Conservation (phyloP, 2,888 invertebrate species). For the Thumatha senex region DNA sequence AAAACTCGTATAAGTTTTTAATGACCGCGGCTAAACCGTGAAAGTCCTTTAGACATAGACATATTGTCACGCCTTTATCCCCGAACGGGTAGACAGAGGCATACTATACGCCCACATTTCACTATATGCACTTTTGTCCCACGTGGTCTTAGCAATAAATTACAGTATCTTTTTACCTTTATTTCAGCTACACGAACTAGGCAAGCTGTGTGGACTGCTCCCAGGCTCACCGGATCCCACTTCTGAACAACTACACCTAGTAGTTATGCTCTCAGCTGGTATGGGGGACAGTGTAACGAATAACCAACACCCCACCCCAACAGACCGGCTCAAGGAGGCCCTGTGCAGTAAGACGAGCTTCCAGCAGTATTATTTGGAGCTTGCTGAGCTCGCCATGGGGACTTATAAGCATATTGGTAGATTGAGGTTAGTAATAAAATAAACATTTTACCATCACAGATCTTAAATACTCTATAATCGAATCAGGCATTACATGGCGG, state of each 20-base stretch:
- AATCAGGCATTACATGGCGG: too few relatives aligned
- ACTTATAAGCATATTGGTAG: conserved; percentile 97
- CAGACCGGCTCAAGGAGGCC: conserved; percentile 94
- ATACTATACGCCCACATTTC: too few relatives aligned
- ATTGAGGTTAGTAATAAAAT: conserved; percentile 62
- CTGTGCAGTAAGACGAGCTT: conserved; percentile 95
- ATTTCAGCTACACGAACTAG: conserved; percentile 89
- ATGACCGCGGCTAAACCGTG: too few relatives aligned
- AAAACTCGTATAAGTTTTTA: too few relatives aligned
- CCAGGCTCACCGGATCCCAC: conserved; percentile 90
- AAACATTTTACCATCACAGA: background rate
- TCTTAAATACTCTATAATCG: too few relatives aligned
- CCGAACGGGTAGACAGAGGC: too few relatives aligned
- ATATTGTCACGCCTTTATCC: too few relatives aligned
- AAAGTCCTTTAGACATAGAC: too few relatives aligned
- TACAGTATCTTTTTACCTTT: background rate
- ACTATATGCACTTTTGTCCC: too few relatives aligned
- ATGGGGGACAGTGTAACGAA: conserved; percentile 89
- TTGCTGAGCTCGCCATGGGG: conserved; percentile 97
- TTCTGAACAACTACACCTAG: conserved; percentile 94
- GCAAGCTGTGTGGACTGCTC: conserved; percentile 94
- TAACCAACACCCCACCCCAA: conserved; percentile 83
- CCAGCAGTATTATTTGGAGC: conserved; percentile 94
- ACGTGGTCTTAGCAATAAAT: too few relatives aligned
- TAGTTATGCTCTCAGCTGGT: conserved; percentile 95